Base-by-base conservation (phyloP, 2,113 vertebrate genomes). In the Rhynchopsitta pachyrhyncha region DNA sequence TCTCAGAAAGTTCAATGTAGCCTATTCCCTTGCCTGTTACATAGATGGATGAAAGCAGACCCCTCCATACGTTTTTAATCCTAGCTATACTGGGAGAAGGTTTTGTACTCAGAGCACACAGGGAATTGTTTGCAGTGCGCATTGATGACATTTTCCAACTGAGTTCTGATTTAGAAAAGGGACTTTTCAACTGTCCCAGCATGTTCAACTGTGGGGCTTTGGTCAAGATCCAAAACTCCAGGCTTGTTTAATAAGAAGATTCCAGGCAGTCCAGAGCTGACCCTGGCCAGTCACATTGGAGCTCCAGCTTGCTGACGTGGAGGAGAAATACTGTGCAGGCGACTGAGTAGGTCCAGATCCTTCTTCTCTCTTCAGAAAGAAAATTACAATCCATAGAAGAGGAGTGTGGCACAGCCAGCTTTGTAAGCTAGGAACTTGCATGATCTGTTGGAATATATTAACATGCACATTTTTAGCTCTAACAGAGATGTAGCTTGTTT, bases 271-370 rank as follows among this genome's bases (percentile, higher is more conserved):
- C 80, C 31, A 76, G 50, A 93, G 86, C 78, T 96, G 95, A 95
- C 90, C 95, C 70, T 68, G 92, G 81, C 73, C 66, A 73, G 88
- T 75, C 55, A 49, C 79, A 82, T 37, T 93, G 91, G 25, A 93
- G 82, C 46, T 92, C 44, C 87, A 88, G 76, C 78, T 77, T 96
- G 94, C 93, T 96, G 95, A 97, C 83, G 89, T 97, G 95, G 94
- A 96, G 22, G 3, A 97, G 92, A 47, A 92, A 90, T 76, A 96
- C 93, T 89, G 94, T 46, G 41, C 91, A 95, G 92, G 91, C 80
- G 85, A 88, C 90, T 98, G 96, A 98, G 96, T 94, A 83, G 75
- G 94, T 98, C 96, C 98, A 98, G 98, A 98, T 98, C 97, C 96
- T 94, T 57, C 93, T 71, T 82, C 82, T 95, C 83, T 71, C 88